Evolutionary conservation across 1,140 invertebrate genomes (phyloP).

Genomic region (roundworm (Caenorhabditis elegans)): WBcel235 BX284605.5:3245501-3246000

Average conservation of each 20-base stretch:
- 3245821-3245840: background rate
- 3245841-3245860: background rate
- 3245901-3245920: too few species aligned
- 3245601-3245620: background rate
- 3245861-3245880: too few species aligned
- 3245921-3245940: background rate
- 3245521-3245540: background rate
- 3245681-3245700: background rate
- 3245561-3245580: too few species aligned
- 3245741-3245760: background rate
- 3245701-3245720: background rate
- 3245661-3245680: background rate
- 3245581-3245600: background rate
- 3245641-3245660: background rate
- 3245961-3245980: background rate
- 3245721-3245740: background rate
- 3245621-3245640: background rate
- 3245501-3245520: background rate
- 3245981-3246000: background rate
- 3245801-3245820: background rate
- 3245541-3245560: too few species aligned
- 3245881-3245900: too few species aligned
- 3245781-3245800: background rate
- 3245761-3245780: background rate
- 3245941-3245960: background rate